Conservation (phyloP, 2,113 vertebrate species). For the Neolamprologus kungweensis region DNA sequence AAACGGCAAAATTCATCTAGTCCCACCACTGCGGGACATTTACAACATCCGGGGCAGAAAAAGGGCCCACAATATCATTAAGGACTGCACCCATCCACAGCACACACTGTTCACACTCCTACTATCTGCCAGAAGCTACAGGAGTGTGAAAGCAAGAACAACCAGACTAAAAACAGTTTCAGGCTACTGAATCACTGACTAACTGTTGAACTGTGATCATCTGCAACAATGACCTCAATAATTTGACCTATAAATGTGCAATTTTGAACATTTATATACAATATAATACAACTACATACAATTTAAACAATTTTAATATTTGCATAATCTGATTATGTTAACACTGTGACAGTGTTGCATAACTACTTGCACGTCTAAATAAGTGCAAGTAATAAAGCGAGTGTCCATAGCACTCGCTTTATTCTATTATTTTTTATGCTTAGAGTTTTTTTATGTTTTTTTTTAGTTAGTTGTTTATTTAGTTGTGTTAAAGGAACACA, state of each 20-base stretch:
- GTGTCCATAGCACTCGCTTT: background rate
- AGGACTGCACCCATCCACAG: background rate
- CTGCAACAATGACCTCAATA: background rate
- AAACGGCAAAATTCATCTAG: background rate
- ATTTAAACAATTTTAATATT: background rate
- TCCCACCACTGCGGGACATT: background rate
- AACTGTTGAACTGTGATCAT: background rate
- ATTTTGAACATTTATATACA: background rate
- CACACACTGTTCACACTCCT: too few species aligned
- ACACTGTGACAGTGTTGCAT: background rate
- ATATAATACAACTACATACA: background rate
- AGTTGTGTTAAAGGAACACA: background rate
- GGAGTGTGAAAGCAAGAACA: background rate
- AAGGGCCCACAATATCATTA: background rate
- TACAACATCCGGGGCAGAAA: fast-evolving
- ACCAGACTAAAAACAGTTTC: background rate
- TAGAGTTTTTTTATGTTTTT: fast-evolving
- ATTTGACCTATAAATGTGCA: background rate
- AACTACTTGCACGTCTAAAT: background rate
- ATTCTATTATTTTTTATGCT: background rate
- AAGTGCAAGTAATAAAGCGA: background rate
- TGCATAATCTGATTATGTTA: background rate
- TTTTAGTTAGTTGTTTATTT: background rate
- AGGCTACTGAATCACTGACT: background rate
- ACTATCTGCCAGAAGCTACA: background rate